phyloP scores from a whole-genome alignment of 2,113 vertebrate genomes.

The Dicentrarchus labrax region DNA sequence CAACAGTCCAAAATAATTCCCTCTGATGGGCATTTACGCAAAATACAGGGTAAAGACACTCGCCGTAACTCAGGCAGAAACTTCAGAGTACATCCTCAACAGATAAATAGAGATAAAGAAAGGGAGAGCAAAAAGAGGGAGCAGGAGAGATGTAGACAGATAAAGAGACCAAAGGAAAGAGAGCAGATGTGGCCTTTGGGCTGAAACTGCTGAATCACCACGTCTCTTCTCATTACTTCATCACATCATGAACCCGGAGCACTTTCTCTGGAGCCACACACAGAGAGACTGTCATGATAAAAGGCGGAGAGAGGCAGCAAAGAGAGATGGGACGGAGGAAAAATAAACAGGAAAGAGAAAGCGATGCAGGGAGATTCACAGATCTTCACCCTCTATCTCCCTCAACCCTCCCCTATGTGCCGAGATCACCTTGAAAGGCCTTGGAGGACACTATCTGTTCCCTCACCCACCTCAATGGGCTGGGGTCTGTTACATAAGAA shows the following conservation, averaged over 20 bases:
- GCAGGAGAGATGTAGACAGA: slow-evolving; percentile 47
- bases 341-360: slow-evolving; percentile 29
- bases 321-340: neutral
- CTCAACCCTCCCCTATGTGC: slow-evolving; percentile 2
- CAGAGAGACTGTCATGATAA: slow-evolving; percentile 39
- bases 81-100: slow-evolving; percentile 7
- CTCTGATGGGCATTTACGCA: slow-evolving; percentile 38
- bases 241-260: slow-evolving; percentile 62
- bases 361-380: slow-evolving; percentile 33
- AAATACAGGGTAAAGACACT: slow-evolving; percentile 35
- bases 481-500: slow-evolving; percentile 53
- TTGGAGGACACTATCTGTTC: slow-evolving; percentile 42
- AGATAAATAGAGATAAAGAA: slow-evolving; percentile 38
- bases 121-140: slow-evolving; percentile 4
- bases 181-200: slow-evolving; percentile 81
- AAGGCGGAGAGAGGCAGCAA: slow-evolving; percentile 35
- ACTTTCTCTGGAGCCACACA: slow-evolving; percentile 58
- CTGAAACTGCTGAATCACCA: slow-evolving; percentile 82
- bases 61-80: slow-evolving; percentile 14
- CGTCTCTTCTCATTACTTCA: slow-evolving; percentile 80
- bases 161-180: slow-evolving; percentile 55
- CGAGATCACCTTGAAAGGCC: slow-evolving; percentile 64
- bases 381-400: slow-evolving; percentile 11
- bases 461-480: slow-evolving; percentile 23
- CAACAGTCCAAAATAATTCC: slow-evolving; percentile 41